Conservation (phyloP, 2,888 invertebrate species). For the Eurois occulta region DNA sequence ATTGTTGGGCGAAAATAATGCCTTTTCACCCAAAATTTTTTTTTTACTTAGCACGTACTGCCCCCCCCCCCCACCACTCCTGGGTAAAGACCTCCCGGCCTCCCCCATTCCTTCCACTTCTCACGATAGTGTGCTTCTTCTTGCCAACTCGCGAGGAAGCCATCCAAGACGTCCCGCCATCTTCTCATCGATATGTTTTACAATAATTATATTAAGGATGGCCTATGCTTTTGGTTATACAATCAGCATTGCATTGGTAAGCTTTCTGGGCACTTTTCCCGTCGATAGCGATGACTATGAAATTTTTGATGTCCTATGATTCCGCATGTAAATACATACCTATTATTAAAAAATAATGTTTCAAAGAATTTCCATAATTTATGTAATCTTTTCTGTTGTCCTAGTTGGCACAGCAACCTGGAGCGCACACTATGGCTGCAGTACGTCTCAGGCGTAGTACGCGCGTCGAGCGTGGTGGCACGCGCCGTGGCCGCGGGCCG, state of each 20-base stretch:
- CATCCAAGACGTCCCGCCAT: too few relatives aligned
- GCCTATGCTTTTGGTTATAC: too few relatives aligned
- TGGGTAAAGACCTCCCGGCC: too few relatives aligned
- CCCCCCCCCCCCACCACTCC: too few relatives aligned
- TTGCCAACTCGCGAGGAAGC: too few relatives aligned
- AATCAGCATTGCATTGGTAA: neutral
- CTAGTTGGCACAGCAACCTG: conserved; percentile 96
- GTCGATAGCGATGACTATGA: neutral
- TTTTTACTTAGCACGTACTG: too few relatives aligned
- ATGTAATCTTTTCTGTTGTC: conserved; percentile 14
- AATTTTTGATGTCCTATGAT: too few relatives aligned
- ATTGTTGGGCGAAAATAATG: neutral
- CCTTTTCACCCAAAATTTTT: too few relatives aligned
- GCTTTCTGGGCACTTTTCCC: neutral
- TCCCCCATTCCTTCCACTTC: too few relatives aligned
- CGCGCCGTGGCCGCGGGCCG: conserved; percentile 95
- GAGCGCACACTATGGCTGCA: conserved; percentile 98
- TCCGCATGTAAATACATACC: neutral
- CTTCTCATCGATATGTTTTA: too few relatives aligned
- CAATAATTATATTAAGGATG: too few relatives aligned
- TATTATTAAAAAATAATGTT: neutral
- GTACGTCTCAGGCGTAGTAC: conserved; percentile 95
- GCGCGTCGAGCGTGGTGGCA: conserved; percentile 95
- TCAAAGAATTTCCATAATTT: neutral
- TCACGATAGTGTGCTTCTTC: too few relatives aligned